These are phyloP conservation scores for Vidua macroura DNA, from an alignment of 2,113 vertebrate genomes.

Conservation along the genomic window DNA sequence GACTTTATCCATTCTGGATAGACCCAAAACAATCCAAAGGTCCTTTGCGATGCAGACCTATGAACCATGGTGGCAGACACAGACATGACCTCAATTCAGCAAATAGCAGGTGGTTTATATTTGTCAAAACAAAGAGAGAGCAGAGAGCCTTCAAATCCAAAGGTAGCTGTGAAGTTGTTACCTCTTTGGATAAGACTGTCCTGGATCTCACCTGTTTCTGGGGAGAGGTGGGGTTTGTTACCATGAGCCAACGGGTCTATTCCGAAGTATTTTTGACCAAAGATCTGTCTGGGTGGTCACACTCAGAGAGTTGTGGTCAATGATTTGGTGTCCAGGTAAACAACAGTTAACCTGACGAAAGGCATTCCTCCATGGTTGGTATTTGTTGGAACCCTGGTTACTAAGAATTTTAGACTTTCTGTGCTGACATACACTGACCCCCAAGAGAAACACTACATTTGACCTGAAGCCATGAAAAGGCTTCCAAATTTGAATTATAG, in stretches of 20 bases:
- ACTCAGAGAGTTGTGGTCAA: neutral
- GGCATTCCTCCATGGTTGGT: accelerated
- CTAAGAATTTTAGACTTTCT: neutral
- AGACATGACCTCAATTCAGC: neutral
- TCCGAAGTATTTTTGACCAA: neutral
- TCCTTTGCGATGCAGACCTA: slow-evolving; percentile 32
- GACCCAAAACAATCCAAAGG: slow-evolving; percentile 45
- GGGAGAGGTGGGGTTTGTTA: neutral
- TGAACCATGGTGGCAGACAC: neutral
- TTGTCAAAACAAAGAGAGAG: slow-evolving; percentile 7
- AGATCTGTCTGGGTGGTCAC: neutral
- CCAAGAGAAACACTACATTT: neutral
- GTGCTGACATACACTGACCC: neutral
- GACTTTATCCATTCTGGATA: slow-evolving; percentile 54
- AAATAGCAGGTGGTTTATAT: neutral
- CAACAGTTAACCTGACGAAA: accelerated
- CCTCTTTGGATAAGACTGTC: neutral
- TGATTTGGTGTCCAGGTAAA: neutral
- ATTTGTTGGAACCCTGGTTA: neutral
- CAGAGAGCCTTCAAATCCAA: neutral
- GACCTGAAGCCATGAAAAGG: neutral
- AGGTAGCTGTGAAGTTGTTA: neutral
- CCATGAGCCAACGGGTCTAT: neutral
- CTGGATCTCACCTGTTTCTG: neutral
- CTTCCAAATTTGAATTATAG: neutral